These are phyloP conservation scores for Sciurus carolinensis DNA, from an alignment of 2,797 vertebrate species.

Conservation along the genomic window DNA sequence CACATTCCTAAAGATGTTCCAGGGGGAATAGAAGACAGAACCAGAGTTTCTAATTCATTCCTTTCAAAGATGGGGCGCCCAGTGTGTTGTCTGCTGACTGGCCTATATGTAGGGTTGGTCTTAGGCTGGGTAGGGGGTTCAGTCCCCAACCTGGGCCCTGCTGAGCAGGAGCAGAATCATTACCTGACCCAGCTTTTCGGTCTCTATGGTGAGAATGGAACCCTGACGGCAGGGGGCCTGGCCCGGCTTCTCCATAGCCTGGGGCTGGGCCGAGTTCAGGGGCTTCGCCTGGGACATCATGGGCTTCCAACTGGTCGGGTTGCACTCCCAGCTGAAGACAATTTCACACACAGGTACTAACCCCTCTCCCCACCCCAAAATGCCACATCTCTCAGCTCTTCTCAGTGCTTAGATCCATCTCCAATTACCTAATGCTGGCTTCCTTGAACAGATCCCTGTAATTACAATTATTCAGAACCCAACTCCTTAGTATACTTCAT, in stretches of 20 bases:
- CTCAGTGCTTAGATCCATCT: neutral
- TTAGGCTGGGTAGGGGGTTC: conserved; percentile 73
- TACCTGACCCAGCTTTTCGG: conserved; percentile 92
- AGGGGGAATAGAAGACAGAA: conserved; percentile 64
- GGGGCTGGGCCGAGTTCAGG: conserved; percentile 91
- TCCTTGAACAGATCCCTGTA: conserved; percentile 10
- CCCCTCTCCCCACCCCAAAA: neutral
- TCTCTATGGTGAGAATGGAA: conserved; percentile 91
- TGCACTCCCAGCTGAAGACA: neutral
- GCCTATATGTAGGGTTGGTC: conserved; percentile 73
- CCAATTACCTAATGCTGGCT: neutral
- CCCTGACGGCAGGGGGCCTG: conserved; percentile 90
- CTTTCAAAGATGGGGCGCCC: conserved; percentile 60
- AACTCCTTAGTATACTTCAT: neutral
- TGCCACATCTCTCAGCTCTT: neutral
- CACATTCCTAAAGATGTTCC: conserved; percentile 74
- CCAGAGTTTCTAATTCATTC: neutral
- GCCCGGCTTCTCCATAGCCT: conserved; percentile 91
- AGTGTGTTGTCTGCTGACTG: conserved; percentile 55
- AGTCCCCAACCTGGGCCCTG: conserved; percentile 81
- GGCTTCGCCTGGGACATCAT: conserved; percentile 88
- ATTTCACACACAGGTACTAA: conserved; percentile 74
- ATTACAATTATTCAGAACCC: conserved; percentile 12
- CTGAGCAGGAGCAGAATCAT: conserved; percentile 89
- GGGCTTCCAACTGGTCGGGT: neutral